phyloP scores from a whole-genome alignment of 1,140 invertebrate species.

The Rhopalosiphum padi region DNA sequence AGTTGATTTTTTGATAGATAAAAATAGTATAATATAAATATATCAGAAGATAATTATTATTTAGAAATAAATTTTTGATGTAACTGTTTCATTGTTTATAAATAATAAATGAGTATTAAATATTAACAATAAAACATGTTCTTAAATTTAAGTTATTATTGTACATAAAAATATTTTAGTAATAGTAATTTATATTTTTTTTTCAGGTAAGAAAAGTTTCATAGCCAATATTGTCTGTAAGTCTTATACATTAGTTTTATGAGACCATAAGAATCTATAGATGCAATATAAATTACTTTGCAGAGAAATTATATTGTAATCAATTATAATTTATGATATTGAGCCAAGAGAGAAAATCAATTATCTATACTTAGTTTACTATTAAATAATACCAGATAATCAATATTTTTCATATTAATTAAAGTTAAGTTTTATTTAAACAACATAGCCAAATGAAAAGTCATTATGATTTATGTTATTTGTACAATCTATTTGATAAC shows the following conservation, averaged over 20 bases:
- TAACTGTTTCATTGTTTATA: background rate
- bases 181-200: background rate
- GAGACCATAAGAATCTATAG: background rate
- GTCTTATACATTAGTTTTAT: background rate
- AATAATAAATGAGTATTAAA: background rate
- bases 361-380: background rate
- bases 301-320: background rate
- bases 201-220: conserved; percentile 6
- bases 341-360: background rate
- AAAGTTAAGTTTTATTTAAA: background rate
- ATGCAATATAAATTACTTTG: background rate
- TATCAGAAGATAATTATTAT: background rate
- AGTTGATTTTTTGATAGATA: background rate
- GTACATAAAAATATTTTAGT: too few species aligned
- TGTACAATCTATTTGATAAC: background rate
- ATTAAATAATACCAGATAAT: background rate
- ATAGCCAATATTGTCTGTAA: background rate
- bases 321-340: background rate
- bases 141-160: background rate
- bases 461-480: background rate
- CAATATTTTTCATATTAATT: background rate
- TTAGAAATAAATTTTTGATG: background rate
- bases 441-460: background rate
- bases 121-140: background rate
- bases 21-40: background rate